These are phyloP conservation scores for Trematomus bernacchii DNA, from an alignment of 2,797 vertebrate species.

Conservation along the genomic window DNA sequence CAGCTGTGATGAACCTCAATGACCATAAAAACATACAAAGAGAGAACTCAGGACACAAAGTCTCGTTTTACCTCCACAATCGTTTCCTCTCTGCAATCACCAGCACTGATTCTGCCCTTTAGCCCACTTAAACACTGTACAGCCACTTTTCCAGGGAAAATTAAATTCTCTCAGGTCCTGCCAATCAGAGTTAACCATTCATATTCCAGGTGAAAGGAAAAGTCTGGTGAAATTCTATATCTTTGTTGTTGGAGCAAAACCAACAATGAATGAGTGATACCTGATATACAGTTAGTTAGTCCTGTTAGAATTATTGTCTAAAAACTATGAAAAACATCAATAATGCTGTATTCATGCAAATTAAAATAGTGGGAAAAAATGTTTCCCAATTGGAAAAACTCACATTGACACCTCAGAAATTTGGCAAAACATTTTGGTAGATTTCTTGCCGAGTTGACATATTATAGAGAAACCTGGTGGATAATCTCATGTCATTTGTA, in stretches of 20 bases:
- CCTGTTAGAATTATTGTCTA: background rate
- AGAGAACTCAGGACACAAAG: constrained; percentile 70
- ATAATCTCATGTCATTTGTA: no score
- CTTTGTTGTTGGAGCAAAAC: background rate
- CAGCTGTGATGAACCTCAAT: constrained; percentile 82
- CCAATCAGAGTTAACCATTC: constrained; percentile 68
- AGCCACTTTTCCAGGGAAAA: constrained; percentile 70
- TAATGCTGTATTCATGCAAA: no score
- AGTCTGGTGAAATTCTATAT: background rate
- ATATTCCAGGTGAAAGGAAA: constrained; percentile 22
- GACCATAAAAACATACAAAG: constrained; percentile 79
- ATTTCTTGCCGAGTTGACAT: no score
- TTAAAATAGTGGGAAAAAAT: no score
- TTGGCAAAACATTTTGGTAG: no score
- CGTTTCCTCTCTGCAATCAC: constrained; percentile 78
- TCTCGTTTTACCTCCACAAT: constrained; percentile 76
- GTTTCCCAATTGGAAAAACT: no score
- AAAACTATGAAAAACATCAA: background rate
- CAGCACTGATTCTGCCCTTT: constrained; percentile 69
- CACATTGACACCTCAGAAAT: no score
- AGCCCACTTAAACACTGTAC: constrained; percentile 68
- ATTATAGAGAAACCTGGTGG: no score
- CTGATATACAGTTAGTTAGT: background rate
- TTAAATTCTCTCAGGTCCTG: constrained; percentile 60
- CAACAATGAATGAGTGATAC: background rate